Conservation (phyloP, 1,140 invertebrate species). For the Drosophila micromelanica region DNA sequence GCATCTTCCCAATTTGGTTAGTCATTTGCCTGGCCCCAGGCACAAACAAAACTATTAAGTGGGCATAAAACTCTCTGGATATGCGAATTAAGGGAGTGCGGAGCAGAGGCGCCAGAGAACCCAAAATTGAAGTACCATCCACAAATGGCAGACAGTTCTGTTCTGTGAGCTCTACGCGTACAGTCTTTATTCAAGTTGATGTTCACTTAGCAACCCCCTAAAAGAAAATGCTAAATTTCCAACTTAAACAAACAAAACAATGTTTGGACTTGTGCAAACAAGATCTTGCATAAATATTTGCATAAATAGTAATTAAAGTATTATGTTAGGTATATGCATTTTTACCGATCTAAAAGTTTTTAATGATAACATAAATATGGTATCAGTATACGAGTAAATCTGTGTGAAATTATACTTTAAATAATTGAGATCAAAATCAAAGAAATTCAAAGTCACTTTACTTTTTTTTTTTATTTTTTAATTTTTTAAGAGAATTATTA, state of each 20-base stretch:
- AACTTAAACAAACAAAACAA: slow-evolving; percentile 9
- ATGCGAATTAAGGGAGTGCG: slow-evolving; percentile 23
- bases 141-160: slow-evolving; percentile 26
- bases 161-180: background rate
- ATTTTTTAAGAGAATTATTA: too few relatives aligned
- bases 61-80: slow-evolving; percentile 67
- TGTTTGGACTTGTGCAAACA: background rate
- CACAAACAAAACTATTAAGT: slow-evolving; percentile 80
- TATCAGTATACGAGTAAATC: too few relatives aligned
- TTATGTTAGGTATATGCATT: too few relatives aligned
- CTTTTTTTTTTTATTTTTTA: too few relatives aligned
- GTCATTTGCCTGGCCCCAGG: slow-evolving; percentile 66
- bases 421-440: background rate
- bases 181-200: slow-evolving; percentile 5
- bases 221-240: background rate
- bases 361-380: too few relatives aligned
- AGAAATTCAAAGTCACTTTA: too few relatives aligned
- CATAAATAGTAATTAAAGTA: slow-evolving; percentile 1
- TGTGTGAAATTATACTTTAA: too few relatives aligned
- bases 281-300: background rate
- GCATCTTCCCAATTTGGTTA: slow-evolving; percentile 76
- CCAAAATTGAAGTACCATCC: slow-evolving; percentile 50
- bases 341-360: too few relatives aligned
- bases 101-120: slow-evolving; percentile 33
- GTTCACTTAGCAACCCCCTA: slow-evolving; percentile 10